Evolutionary conservation across 1,140 invertebrate genomes (phyloP).

Genomic region (Philopotamus ludificatus): DNA sequence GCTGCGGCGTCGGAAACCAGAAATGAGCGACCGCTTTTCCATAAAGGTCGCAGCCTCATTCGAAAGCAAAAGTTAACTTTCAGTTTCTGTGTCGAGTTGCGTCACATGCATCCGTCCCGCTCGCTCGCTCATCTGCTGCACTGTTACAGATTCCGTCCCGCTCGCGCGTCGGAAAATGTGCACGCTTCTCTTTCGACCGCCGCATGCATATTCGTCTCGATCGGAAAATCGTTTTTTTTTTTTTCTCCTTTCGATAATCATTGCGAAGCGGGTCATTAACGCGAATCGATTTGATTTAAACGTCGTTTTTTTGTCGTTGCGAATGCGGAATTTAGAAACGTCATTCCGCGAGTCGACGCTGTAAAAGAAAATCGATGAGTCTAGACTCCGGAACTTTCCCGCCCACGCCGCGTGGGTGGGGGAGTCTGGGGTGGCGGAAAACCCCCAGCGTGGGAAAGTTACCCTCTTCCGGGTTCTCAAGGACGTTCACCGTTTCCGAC

Average conservation of each 20-base stretch:
- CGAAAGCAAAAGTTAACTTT: slow-evolving; percentile 39
- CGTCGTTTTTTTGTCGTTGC: no score
- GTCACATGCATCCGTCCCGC: slow-evolving; percentile 30
- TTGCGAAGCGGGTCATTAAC: no score
- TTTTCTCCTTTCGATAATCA: neutral
- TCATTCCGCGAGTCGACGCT: neutral
- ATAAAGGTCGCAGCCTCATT: slow-evolving; percentile 40
- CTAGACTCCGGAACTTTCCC: slow-evolving; percentile 7
- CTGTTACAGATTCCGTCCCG: no score
- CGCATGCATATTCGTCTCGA: no score
- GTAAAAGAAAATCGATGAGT: slow-evolving; percentile 7
- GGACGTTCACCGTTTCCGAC: neutral
- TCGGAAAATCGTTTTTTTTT: slow-evolving; percentile 1
- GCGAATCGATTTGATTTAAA: no score
- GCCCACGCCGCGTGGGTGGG: neutral
- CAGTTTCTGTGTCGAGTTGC: slow-evolving; percentile 34
- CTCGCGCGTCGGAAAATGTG: neutral
- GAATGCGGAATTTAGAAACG: neutral
- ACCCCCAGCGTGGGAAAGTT: neutral
- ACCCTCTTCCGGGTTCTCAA: slow-evolving; percentile 1
- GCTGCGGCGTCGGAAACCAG: neutral
- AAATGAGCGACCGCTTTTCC: neutral
- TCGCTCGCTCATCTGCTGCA: neutral
- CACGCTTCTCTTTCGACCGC: neutral
- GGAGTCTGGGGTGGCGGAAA: neutral